Evolutionary conservation across 2,113 vertebrate species (phyloP).

Genomic region (Loxodonta africana): DNA sequence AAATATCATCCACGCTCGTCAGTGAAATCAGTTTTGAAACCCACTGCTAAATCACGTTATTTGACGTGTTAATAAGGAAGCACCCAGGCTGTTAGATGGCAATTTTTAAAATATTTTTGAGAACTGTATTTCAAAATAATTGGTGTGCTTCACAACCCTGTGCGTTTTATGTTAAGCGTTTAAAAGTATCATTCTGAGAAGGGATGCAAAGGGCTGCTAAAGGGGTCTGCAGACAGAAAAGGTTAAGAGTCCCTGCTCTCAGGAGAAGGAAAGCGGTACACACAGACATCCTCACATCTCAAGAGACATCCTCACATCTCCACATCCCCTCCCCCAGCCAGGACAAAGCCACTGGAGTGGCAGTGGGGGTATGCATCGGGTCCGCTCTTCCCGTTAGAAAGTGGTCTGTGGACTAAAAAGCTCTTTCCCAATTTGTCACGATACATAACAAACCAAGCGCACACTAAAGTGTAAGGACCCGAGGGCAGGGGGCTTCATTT

Average conservation of each 20-base stretch:
- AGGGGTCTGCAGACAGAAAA: neutral
- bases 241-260: neutral
- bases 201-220: neutral
- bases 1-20: neutral
- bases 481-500: neutral
- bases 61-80: neutral
- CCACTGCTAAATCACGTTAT: neutral
- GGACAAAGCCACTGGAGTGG: neutral
- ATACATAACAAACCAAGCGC: neutral
- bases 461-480: neutral
- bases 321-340: neutral
- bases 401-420: neutral
- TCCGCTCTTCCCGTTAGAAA: neutral
- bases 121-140: neutral
- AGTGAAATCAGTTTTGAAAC: conserved; percentile 2
- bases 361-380: neutral
- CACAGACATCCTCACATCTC: neutral
- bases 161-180: too few species aligned
- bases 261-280: neutral
- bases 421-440: neutral
- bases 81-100: neutral
- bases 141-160: too few species aligned
- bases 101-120: neutral
- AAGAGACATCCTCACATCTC: neutral
- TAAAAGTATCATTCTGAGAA: too few species aligned